Conservation (phyloP, 2,797 vertebrate genomes). For the Macropus fuliginosus region DNA sequence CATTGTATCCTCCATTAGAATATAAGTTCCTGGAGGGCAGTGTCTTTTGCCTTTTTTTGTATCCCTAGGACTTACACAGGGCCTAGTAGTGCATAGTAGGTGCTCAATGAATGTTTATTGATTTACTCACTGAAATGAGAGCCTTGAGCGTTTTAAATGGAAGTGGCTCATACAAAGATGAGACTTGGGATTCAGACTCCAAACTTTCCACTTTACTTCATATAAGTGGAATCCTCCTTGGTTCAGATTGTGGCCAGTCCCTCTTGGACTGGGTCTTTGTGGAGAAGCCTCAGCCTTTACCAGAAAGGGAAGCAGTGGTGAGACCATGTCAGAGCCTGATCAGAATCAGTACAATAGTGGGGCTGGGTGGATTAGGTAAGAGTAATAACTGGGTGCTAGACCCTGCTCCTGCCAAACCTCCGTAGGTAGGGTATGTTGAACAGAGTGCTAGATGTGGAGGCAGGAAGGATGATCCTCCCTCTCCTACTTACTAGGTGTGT, state of each 20-base stretch:
- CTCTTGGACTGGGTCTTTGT: not conserved
- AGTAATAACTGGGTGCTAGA: too few species aligned
- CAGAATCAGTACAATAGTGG: not conserved
- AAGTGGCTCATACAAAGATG: not conserved
- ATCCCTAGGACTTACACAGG: not conserved
- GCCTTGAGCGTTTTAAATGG: not conserved
- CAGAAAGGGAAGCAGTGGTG: not conserved
- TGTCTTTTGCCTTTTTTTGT: not conserved
- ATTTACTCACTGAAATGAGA: not conserved
- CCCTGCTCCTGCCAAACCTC: not conserved
- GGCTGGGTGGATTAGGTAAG: not conserved
- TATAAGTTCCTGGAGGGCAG: not conserved
- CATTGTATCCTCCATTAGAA: not conserved
- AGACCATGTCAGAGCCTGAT: not conserved
- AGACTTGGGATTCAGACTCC: not conserved
- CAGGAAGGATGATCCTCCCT: not conserved
- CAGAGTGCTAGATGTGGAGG: not conserved
- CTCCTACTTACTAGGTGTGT: not conserved
- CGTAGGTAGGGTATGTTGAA: not conserved
- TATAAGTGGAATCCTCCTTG: not conserved
- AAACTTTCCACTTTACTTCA: not conserved
- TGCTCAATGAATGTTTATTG: not conserved
- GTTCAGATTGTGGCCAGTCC: not conserved
- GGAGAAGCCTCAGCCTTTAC: not conserved
- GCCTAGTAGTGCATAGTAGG: not conserved